These are phyloP conservation scores for Spinus olivaceus DNA, from an alignment of 2,797 vertebrate species.

Conservation along the genomic window DNA sequence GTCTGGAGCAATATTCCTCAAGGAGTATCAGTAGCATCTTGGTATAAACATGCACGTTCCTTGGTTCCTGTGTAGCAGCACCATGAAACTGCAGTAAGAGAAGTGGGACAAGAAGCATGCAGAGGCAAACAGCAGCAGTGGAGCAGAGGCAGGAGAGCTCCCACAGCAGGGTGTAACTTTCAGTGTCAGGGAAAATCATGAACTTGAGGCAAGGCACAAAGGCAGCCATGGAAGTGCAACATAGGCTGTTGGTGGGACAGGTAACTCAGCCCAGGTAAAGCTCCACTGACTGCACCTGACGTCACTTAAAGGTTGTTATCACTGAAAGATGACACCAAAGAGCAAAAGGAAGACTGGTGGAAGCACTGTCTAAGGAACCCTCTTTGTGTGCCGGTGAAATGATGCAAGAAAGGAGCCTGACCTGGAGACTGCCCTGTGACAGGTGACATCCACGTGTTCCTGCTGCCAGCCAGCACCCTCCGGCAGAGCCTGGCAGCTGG, in stretches of 20 bases:
- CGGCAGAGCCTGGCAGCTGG: neutral
- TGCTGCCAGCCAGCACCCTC: neutral
- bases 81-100: neutral
- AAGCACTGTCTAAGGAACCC: neutral
- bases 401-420: neutral
- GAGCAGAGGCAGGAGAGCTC: neutral
- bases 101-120: rapidly evolving
- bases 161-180: neutral
- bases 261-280: neutral
- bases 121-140: too few relatives aligned
- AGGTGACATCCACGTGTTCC: rapidly evolving
- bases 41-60: neutral
- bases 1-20: neutral
- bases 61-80: neutral
- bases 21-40: neutral
- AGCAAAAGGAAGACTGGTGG: neutral
- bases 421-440: neutral
- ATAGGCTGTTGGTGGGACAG: rapidly evolving
- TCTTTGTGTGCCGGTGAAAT: neutral
- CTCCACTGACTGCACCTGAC: neutral
- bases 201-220: neutral
- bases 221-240: neutral
- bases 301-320: neutral
- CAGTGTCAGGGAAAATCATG: neutral
- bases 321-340: neutral